Evolutionary conservation across 1,140 invertebrate species (phyloP), one percentile per base, ranked within the genome.

Genomic region (Aphelinus certus): DNA sequence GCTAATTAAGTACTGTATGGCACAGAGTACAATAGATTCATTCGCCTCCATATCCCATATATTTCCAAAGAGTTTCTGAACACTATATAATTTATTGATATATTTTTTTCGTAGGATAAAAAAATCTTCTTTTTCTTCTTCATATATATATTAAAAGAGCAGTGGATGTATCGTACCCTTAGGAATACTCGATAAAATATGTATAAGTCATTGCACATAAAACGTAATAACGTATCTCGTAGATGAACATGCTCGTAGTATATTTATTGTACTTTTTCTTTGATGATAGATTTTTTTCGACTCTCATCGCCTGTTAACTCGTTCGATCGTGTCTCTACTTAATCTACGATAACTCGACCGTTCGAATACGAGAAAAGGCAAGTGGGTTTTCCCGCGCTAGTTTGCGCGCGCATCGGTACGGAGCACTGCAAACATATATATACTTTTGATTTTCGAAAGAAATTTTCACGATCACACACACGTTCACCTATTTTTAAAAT

Each of bases 211-310:
- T 71, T 75, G 67, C 67, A 60, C 61, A 57, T 66, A 71, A 71
- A 66, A 71, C 26, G 55, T 53, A 60, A 66, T 51, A 0, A n/a
- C 51, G 58, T 46, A 7, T 56, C 9, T 43, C 7, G 7, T 61
- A 73, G 6, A 62, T 57, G 3, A 66, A 67, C 10, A 26, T 26
- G 56, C 26, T 46, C 26, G 26, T 26, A 26, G 26, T 70, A 45
- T 63, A 49, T 46, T 75, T 53, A 75, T 75, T 75, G 74, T 75
- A 71, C 74, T 71, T 42, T 57, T 57, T 57, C 56, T 71, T 49
- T 63, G n/a, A 53, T 65, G 42, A 60, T 58, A 51, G 5, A 43
- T 61, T 73, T 67, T 67, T 5, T 61, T 62, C 57, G 57, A 68
- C 65, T 74, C 58, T 55, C 63, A 68, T 64, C 49, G 53, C 60